phyloP scores from a whole-genome alignment of 2,797 vertebrate genomes.

The Crocodylus rhombifer region DNA sequence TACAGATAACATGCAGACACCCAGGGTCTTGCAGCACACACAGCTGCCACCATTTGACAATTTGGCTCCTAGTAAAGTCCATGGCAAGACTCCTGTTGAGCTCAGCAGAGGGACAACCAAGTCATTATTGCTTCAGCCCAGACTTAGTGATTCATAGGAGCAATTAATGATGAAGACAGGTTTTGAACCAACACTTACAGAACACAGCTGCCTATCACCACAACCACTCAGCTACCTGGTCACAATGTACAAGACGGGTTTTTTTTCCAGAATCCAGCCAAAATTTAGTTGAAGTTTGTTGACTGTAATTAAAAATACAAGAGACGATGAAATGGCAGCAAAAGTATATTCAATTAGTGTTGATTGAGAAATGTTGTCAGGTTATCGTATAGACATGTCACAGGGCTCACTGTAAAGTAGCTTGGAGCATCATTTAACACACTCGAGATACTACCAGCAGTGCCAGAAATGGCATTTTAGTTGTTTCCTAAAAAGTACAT shows the following conservation, averaged over 20 bases:
- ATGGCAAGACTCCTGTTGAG: not conserved
- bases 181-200: too few species aligned
- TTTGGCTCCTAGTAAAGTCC: not conserved
- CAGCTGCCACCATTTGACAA: not conserved
- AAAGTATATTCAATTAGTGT: too few species aligned
- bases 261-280: constrained; percentile 7
- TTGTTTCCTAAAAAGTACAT: not conserved
- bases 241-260: too few species aligned
- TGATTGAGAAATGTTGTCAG: not conserved
- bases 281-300: not conserved
- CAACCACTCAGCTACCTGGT: too few species aligned
- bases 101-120: not conserved
- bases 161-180: too few species aligned
- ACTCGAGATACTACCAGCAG: not conserved
- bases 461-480: not conserved
- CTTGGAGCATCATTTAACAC: not conserved
- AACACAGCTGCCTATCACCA: too few species aligned
- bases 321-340: not conserved
- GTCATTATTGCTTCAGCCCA: not conserved
- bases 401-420: not conserved
- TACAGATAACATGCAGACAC: not conserved
- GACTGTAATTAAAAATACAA: not conserved
- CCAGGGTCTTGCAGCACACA: not conserved
- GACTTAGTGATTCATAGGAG: too few species aligned
- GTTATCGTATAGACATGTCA: not conserved